Conservation (phyloP, 2,797 vertebrate species). For the Xiphophorus birchmanni region DNA sequence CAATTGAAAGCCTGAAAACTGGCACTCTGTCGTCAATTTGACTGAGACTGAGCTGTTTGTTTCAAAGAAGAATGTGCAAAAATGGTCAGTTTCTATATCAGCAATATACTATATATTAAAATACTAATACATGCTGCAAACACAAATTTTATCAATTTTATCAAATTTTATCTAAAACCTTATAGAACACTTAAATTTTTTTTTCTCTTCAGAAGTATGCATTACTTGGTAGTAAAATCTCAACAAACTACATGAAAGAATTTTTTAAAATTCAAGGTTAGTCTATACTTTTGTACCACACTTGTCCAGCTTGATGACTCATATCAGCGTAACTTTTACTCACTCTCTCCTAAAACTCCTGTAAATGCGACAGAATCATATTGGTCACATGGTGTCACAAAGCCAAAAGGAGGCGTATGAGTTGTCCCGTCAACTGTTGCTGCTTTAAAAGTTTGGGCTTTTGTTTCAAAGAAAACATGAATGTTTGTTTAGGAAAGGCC, state of each 20-base stretch:
- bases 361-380: slow-evolving; percentile 16
- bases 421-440: not conserved
- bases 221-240: not conserved
- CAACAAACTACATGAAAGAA: not conserved
- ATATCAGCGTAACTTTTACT: slow-evolving; percentile 13
- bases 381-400: not conserved
- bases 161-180: not conserved
- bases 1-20: not conserved
- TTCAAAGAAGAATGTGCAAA: not conserved
- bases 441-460: not conserved
- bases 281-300: not conserved
- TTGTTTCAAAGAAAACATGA: not conserved
- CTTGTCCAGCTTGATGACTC: slow-evolving; percentile 14
- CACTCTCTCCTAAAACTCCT: slow-evolving; percentile 17
- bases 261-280: not conserved
- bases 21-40: not conserved
- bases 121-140: not conserved
- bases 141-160: too few relatives aligned
- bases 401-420: not conserved
- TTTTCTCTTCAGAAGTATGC: not conserved
- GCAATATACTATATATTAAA: not conserved
- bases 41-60: not conserved
- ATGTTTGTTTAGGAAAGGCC: slow-evolving; percentile 69
- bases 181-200: not conserved
- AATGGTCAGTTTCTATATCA: not conserved